phyloP scores from a whole-genome alignment of 2,888 invertebrate species.

The Vesta saturnalis region DNA sequence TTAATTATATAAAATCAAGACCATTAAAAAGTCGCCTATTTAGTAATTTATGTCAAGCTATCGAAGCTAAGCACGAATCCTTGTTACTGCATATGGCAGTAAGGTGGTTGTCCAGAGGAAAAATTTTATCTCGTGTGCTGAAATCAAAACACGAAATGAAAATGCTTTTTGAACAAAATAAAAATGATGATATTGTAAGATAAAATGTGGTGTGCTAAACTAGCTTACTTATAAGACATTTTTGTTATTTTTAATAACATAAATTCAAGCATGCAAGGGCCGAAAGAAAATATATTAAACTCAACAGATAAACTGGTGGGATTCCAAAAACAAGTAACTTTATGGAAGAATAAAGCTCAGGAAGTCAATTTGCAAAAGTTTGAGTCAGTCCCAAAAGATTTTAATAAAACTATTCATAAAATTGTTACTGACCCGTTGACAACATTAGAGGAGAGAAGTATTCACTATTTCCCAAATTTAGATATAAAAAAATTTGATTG shows the following conservation, averaged over 20 bases:
- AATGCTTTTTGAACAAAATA: not conserved
- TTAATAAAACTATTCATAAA: not conserved
- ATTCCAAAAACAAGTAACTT: no score
- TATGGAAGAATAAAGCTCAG: no score
- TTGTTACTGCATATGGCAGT: not conserved
- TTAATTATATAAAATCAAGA: not conserved
- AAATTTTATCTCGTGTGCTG: not conserved
- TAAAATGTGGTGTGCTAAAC: not conserved
- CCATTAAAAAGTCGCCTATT: not conserved
- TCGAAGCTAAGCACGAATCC: not conserved
- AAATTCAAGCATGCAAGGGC: no score
- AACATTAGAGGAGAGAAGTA: no score
- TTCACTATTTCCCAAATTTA: not conserved
- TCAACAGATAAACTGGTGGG: no score
- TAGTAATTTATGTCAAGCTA: not conserved
- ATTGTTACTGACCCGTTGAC: not conserved
- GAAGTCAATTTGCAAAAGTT: not conserved
- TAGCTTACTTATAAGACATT: no score
- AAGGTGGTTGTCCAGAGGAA: not conserved
- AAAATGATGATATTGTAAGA: not conserved
- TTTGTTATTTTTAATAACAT: no score
- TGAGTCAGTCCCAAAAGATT: not conserved
- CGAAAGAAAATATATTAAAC: no score
- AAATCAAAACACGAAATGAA: not conserved
- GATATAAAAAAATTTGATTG: not conserved